Evolutionary conservation across 2,797 vertebrate species (phyloP).

Genomic region (Lates japonicus): DNA sequence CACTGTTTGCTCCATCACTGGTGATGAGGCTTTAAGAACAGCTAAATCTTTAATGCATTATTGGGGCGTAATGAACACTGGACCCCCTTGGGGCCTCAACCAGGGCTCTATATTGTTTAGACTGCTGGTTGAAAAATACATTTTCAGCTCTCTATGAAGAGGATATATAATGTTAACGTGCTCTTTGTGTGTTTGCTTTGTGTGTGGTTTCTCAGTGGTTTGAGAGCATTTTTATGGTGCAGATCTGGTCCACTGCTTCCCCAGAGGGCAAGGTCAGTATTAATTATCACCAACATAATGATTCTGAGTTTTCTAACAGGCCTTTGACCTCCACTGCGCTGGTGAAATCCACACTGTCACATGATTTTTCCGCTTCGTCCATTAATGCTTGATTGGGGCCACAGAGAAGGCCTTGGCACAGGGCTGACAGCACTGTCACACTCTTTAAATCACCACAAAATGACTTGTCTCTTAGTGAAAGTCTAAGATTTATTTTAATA

Average conservation of each 20-base stretch:
- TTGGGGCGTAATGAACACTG: no score
- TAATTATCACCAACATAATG: constrained; percentile 44
- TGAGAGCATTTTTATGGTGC: not conserved
- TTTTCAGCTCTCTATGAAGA: no score
- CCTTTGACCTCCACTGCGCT: constrained; percentile 36
- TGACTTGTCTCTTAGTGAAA: not conserved
- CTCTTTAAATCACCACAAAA: constrained; percentile 37
- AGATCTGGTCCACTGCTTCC: constrained; percentile 17
- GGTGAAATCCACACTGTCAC: constrained; percentile 21
- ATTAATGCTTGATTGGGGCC: constrained; percentile 48
- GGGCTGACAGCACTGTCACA: constrained; percentile 16
- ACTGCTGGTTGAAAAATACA: no score
- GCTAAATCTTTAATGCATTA: not conserved
- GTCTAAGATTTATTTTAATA: constrained; percentile 10
- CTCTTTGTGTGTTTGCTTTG: not conserved
- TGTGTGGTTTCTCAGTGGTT: not conserved
- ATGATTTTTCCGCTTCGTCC: constrained; percentile 18
- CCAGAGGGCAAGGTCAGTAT: constrained; percentile 26
- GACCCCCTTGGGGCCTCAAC: no score
- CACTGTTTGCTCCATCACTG: not conserved
- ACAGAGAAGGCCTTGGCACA: constrained; percentile 17
- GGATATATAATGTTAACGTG: not conserved
- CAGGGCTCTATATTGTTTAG: not conserved
- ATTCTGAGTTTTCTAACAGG: constrained; percentile 13
- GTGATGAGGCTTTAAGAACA: not conserved